Base-by-base conservation (phyloP, 2,113 vertebrate species). In the Nothocercus nigrocapillus region DNA sequence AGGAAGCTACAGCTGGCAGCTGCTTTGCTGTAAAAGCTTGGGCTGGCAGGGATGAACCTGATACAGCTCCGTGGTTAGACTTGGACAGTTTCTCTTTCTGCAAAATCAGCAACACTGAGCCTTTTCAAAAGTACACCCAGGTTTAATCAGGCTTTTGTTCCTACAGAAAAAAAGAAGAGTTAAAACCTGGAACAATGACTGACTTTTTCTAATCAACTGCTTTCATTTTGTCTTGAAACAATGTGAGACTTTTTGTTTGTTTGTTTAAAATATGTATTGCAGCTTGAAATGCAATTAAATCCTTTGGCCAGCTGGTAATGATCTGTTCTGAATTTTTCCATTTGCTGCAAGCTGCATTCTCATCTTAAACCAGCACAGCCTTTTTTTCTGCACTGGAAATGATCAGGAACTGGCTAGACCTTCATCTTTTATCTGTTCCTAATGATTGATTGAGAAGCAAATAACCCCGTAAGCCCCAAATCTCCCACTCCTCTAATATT, bases 351-450 rank as follows among this genome's bases (percentile, higher is more conserved):
- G 88, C 73, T 51, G 13, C 14, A 19, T 76, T 68, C 28, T 62
- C n/a, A 1, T 3, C 1, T 53, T 45, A 44, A 68, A 68, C 63
- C 47, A 63, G 28, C 25, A n/a, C 15, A 17, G 12, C n/a, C 28
- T 11, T 54, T 3, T 54, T 3, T 68, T 28, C 45, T n/a, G 0
- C 25, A 5, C 15, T 51, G 69, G 53, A 59, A 67, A 51, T 1
- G 1, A 17, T 18, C 6, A 5, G 44, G 0, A 0, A 53, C 12
- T 61, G 32, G 32, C 34, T 59, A 51, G 10, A 16, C 36, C 30
- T 66, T 34, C 58, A 13, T 66, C 28, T 73, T 59, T 36, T 36
- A 44, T 30, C 42, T 1, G 0, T 74, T 49, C 49, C 47, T n/a
- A 12, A 32, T 6, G 12, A 42, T 7, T 56, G 16, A 51, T 32